Evolutionary conservation across 2,888 invertebrate genomes (phyloP), one percentile per base, ranked within the genome.

Genomic region (Ligdia adustata): DNA sequence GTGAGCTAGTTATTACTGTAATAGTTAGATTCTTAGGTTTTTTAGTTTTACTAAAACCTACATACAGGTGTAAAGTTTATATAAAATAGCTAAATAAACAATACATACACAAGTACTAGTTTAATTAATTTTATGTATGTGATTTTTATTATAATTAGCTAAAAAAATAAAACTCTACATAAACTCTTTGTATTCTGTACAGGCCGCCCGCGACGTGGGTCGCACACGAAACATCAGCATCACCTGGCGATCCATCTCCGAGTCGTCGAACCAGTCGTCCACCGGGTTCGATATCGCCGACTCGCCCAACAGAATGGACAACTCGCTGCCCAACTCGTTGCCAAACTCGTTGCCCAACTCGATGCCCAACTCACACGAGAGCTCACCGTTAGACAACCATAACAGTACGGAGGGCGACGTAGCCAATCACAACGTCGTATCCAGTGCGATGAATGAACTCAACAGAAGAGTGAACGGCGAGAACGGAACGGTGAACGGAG

Each of bases 181-280:
- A 1, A 6, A 24, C 4, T 9, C 2, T 11, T 22, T 2, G 31
- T 11, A 1, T 2, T 29, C 34, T n/a, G n/a, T 15, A 2, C 71
- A 85, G 88, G 75, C 77, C 1, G 70, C 83, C 9, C 68, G 81
- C 49, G 85, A 84, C 59, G 55, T 75, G 2, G 75, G 74, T 1
- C 71, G 88, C 1, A 73, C 74, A 0, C 72, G 90, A 1, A 83
- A 88, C 66, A 81, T 90, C 41, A 90, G 90, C 69, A 89, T 90
- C 48, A 90, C 89, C 0, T 90, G 90, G 90, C 76, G 91, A 0
- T 90, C 90, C 0, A 75, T 90, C 49, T 90, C 90, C 0, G 90
- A 90, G 47, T 90, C 89, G 2, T 86, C 86, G 62, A 90, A 90
- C 71, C 87, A 87, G 29, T 88, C 87, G 1, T 86, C 84, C 1